Percentiles rank a stretch among this genome's conserved stretches.
These are phyloP conservation scores for Yponomeuta evonymella DNA, from an alignment of 2,888 invertebrate species.

Conservation along the genomic window DNA sequence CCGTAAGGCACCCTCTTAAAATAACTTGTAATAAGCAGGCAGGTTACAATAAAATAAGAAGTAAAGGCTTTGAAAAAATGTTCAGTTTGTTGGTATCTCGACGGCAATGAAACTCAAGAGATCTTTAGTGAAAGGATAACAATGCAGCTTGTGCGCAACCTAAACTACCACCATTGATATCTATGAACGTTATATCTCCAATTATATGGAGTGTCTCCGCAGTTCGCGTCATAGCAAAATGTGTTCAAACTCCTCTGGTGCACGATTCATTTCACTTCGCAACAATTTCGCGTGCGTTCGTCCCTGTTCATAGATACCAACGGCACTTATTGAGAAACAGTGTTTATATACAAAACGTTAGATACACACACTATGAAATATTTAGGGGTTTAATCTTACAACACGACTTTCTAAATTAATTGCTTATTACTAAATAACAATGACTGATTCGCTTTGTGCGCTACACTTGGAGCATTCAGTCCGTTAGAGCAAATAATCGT, in stretches of 20 bases:
- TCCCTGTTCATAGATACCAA: not conserved
- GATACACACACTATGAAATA: not conserved
- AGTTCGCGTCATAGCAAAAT: too few relatives aligned
- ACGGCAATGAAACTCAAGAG: conserved; percentile 73
- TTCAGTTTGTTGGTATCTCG: conserved; percentile 52
- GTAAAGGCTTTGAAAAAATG: conserved; percentile 44
- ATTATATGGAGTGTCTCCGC: too few relatives aligned
- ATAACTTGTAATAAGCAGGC: not conserved
- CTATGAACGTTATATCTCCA: conserved; percentile 17
- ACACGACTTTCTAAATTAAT: not conserved
- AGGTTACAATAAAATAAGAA: conserved; percentile 18
- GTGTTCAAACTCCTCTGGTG: too few relatives aligned
- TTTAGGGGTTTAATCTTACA: not conserved
- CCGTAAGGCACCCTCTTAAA: too few relatives aligned
- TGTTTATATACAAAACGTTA: not conserved
- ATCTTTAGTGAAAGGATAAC: conserved; percentile 76
- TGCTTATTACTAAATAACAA: conserved; percentile 61
- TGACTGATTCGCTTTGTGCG: conserved; percentile 50
- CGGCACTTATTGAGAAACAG: not conserved
- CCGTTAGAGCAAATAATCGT: not conserved
- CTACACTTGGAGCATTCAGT: conserved; percentile 24
- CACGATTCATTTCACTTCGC: too few relatives aligned
- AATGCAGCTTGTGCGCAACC: conserved; percentile 60
- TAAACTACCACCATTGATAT: conserved; percentile 19
- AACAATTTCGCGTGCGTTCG: too few relatives aligned